These are phyloP conservation scores for Resseliella maxima DNA, from an alignment of 2,888 invertebrate genomes.

Conservation along the genomic window DNA sequence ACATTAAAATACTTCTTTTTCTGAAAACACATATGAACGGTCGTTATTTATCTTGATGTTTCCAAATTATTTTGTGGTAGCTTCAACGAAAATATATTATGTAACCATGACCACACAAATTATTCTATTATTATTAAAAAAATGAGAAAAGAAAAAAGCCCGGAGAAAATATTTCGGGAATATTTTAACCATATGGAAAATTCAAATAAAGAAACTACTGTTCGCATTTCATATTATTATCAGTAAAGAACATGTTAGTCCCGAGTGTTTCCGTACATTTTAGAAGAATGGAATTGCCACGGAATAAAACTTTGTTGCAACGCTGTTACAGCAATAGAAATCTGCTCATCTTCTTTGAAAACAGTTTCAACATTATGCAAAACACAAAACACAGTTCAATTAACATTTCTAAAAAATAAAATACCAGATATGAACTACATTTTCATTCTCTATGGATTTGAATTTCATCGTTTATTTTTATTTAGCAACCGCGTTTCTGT, in stretches of 20 bases:
- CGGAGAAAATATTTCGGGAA: neutral
- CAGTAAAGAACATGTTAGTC: neutral
- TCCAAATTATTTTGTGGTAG: too few species aligned
- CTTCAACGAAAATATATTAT: neutral
- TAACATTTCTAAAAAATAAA: neutral
- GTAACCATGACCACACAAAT: neutral
- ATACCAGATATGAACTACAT: neutral
- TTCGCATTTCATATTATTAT: neutral
- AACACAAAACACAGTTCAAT: slow-evolving; percentile 29
- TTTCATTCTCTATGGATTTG: neutral
- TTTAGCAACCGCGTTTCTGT: neutral
- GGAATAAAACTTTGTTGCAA: neutral
- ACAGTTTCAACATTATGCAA: neutral
- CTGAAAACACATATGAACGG: too few species aligned
- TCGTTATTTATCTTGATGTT: too few species aligned
- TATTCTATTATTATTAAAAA: slow-evolving; percentile 2
- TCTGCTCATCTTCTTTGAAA: neutral
- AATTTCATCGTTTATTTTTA: neutral
- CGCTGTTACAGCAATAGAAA: neutral
- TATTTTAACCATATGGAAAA: neutral
- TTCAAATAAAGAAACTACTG: neutral
- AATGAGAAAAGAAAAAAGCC: neutral
- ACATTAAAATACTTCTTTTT: too few species aligned
- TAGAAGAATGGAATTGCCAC: neutral
- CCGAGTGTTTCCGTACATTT: neutral